These are phyloP conservation scores for Trissonchulus sp. DNA, from an alignment of 2,888 invertebrate genomes.

Conservation along the genomic window DNA sequence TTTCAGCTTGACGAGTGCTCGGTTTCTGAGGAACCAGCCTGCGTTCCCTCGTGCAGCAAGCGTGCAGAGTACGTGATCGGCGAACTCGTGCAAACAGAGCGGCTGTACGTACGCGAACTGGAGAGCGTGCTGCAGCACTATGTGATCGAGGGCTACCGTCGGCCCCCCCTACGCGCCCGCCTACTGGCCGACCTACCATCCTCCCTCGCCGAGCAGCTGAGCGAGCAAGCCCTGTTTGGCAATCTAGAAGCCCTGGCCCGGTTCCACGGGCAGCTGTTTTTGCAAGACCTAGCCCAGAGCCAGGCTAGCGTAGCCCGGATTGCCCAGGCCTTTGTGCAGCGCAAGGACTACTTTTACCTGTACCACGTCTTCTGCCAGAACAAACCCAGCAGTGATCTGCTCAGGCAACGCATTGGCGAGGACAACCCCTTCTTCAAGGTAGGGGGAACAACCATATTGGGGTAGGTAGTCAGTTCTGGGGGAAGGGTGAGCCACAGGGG, in stretches of 20 bases:
- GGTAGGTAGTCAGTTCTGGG: no score
- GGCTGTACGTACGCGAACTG: slow-evolving; percentile 85
- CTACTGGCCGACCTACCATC: not conserved
- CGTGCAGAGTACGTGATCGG: slow-evolving; percentile 20
- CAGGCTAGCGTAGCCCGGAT: slow-evolving; percentile 28
- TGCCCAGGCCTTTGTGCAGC: slow-evolving; percentile 39
- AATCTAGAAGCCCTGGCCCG: slow-evolving; percentile 83
- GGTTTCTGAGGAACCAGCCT: no score
- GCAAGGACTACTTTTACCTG: slow-evolving; percentile 58
- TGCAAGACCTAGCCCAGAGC: slow-evolving; percentile 39
- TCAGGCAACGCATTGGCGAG: slow-evolving; percentile 69
- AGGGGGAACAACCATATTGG: no score
- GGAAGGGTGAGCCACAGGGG: no score
- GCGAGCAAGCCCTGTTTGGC: slow-evolving; percentile 70
- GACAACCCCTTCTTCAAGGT: slow-evolving; percentile 55
- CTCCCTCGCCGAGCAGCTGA: not conserved
- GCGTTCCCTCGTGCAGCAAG: not conserved
- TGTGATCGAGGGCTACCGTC: slow-evolving; percentile 64
- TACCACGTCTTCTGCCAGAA: slow-evolving; percentile 97
- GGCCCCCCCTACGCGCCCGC: no score
- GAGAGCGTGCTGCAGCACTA: slow-evolving; percentile 60
- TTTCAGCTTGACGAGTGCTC: no score
- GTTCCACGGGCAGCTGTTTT: slow-evolving; percentile 66
- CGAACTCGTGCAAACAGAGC: slow-evolving; percentile 71
- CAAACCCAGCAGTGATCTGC: slow-evolving; percentile 81